A percentile compares a stretch with the other conserved stretches of the same genome.
These are phyloP conservation scores for Diorhabda sublineata DNA, from an alignment of 1,140 invertebrate species.

Conservation along the genomic window DNA sequence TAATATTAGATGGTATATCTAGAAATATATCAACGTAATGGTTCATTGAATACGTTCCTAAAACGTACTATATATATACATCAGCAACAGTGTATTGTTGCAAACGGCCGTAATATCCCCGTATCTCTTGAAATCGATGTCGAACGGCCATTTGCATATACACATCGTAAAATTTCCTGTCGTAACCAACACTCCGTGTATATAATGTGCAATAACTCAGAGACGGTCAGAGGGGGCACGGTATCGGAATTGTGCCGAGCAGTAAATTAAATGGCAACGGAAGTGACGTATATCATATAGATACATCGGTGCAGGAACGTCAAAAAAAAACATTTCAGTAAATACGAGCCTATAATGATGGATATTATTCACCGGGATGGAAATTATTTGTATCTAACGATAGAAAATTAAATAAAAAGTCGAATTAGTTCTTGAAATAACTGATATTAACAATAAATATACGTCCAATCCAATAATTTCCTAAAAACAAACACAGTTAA, in stretches of 20 bases:
- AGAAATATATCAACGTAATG: background rate
- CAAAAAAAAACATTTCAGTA: too few species aligned
- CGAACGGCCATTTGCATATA: conserved; percentile 12
- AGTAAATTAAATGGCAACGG: background rate
- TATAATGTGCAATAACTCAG: conserved; percentile 1
- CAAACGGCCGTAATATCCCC: conserved; percentile 7
- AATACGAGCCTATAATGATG: too few species aligned
- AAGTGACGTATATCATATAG: background rate
- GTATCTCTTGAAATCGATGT: conserved; percentile 10
- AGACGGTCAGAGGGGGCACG: background rate
- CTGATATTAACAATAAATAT: too few species aligned
- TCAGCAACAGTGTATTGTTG: conserved; percentile 12
- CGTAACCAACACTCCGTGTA: conserved; percentile 8
- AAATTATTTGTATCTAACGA: too few species aligned
- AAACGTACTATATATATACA: conserved; percentile 1
- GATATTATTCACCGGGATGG: too few species aligned
- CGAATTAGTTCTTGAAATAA: too few species aligned
- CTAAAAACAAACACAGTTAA: too few species aligned
- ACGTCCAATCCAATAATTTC: too few species aligned
- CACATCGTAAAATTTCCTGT: conserved; percentile 6
- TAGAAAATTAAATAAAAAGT: too few species aligned
- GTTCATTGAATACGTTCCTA: background rate
- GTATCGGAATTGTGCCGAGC: background rate
- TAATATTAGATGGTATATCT: too few species aligned
- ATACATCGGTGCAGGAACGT: too few species aligned